Percentiles rank a stretch among this genome's conserved stretches.
phyloP scores from a whole-genome alignment of 1,140 invertebrate species.

The Trissolcus basalis region DNA sequence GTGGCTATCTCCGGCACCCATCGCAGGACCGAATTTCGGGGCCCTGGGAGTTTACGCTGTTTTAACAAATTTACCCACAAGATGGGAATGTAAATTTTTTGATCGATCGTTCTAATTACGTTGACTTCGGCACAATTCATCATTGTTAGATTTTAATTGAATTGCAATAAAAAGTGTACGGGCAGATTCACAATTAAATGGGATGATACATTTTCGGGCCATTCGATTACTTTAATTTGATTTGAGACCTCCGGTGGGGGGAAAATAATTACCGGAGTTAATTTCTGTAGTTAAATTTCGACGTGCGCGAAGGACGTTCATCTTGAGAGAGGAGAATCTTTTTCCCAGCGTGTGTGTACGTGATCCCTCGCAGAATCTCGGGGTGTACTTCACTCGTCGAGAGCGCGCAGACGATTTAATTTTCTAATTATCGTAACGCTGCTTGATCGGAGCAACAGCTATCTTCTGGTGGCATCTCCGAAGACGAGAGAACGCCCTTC shows the following conservation, averaged over 20 bases:
- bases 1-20: conserved; percentile 68
- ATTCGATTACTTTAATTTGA: conserved; percentile 37
- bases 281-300: conserved; percentile 53
- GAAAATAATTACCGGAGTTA: conserved; percentile 39
- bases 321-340: conserved; percentile 36
- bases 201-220: conserved; percentile 5
- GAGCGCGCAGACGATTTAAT: conserved; percentile 72
- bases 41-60: conserved; percentile 1
- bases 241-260: conserved; percentile 33
- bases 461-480: conserved; percentile 71
- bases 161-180: not conserved
- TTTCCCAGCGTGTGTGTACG: conserved; percentile 47
- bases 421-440: conserved; percentile 75
- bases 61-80: not conserved
- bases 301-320: conserved; percentile 45
- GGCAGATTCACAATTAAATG: too few relatives aligned
- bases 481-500: conserved; percentile 60
- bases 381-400: conserved; percentile 47
- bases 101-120: not conserved
- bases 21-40: conserved; percentile 44
- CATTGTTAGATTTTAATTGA: not conserved
- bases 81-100: not conserved
- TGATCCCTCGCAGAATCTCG: conserved; percentile 46
- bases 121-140: not conserved
- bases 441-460: conserved; percentile 65